A percentile compares a stretch with the other conserved stretches of the same genome.
Evolutionary conservation across 2,888 invertebrate genomes (phyloP).

Genomic region (Ichneumoninae sp.): DNA sequence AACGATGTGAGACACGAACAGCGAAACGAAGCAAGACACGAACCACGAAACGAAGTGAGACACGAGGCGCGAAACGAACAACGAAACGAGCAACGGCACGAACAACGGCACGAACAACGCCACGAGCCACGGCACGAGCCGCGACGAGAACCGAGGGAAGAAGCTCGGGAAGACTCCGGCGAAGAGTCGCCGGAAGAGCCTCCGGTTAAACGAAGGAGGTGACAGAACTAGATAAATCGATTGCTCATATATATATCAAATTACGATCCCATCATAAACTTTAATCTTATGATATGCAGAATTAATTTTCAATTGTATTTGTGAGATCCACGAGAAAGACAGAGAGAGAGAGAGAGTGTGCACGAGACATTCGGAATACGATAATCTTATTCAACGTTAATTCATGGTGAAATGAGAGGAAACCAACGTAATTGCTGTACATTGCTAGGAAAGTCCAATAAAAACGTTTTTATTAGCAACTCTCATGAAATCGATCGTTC

Average conservation of each 20-base stretch:
- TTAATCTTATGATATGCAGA: conserved; percentile 42
- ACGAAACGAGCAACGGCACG: conserved; percentile 8
- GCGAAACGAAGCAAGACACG: not conserved
- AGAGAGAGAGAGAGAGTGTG: too few species aligned
- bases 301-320: conserved; percentile 37
- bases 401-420: conserved; percentile 17
- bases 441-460: conserved; percentile 63
- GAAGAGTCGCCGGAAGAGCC: not conserved
- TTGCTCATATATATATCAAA: conserved; percentile 36
- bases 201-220: conserved; percentile 48
- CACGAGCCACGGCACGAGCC: conserved; percentile 14
- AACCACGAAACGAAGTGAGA: conserved; percentile 1
- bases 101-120: not conserved
- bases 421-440: conserved; percentile 59
- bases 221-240: conserved; percentile 46
- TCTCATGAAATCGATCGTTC: conserved; percentile 8
- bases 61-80: conserved; percentile 15
- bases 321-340: conserved; percentile 9
- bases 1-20: too few species aligned
- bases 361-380: not conserved
- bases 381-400: conserved; percentile 20
- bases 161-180: conserved; percentile 1
- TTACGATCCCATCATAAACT: conserved; percentile 37
- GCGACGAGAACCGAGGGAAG: conserved; percentile 7
- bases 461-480: conserved; percentile 70